Conservation (phyloP, 2,113 vertebrate species). For the Numenius arquata region DNA sequence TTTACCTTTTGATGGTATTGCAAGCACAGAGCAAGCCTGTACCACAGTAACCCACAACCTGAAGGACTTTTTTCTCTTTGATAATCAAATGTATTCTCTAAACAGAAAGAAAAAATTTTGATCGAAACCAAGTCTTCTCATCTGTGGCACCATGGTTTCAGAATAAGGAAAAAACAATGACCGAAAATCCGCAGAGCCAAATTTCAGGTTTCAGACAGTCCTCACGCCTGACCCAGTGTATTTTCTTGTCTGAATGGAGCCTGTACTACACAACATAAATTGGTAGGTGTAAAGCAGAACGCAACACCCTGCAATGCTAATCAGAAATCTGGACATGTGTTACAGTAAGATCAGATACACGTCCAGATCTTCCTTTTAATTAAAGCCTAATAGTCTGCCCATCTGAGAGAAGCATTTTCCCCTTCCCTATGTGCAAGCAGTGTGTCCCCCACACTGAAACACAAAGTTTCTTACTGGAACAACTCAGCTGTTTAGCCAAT, state of each 20-base stretch:
- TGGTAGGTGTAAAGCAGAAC: neutral
- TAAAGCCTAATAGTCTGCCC: neutral
- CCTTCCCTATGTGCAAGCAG: neutral
- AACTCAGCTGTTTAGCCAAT: neutral
- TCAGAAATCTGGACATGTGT: neutral
- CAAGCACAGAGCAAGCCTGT: neutral
- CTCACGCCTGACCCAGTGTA: neutral
- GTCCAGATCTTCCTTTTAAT: neutral
- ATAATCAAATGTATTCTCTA: neutral
- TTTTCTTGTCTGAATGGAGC: neutral
- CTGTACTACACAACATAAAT: neutral
- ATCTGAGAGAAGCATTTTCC: neutral
- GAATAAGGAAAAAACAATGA: neutral
- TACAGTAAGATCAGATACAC: neutral
- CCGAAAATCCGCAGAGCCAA: neutral
- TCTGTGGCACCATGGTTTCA: neutral
- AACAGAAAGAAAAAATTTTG: neutral
- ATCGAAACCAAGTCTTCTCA: neutral
- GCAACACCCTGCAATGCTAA: neutral
- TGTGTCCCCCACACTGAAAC: neutral
- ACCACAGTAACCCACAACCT: neutral
- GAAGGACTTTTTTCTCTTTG: neutral
- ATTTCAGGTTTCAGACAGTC: neutral
- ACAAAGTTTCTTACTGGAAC: neutral
- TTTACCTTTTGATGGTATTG: conserved; percentile 9